Percentiles rank a stretch among this genome's conserved stretches.
Conservation (phyloP, 1,140 invertebrate species). For the Centruroides vittatus region DNA sequence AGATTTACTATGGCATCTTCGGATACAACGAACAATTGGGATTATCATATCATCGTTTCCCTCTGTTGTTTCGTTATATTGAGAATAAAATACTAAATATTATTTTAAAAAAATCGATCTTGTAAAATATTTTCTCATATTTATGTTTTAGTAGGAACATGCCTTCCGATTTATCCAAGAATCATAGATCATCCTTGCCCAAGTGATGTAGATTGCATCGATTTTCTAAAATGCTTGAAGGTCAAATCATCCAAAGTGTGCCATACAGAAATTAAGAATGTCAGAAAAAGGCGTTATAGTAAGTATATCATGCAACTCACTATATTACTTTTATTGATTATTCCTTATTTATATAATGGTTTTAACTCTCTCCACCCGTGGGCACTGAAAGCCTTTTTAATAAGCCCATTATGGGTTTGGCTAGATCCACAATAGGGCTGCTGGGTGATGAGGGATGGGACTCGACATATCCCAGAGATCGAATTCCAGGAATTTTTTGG, state of each 20-base stretch:
- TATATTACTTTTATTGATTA: not conserved
- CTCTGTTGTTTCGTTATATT: too few species aligned
- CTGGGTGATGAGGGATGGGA: not conserved
- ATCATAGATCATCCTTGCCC: constrained; percentile 56
- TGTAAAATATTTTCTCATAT: too few species aligned
- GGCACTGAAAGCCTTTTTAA: too few species aligned
- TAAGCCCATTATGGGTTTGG: not conserved
- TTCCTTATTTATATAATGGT: not conserved
- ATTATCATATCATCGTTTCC: too few species aligned
- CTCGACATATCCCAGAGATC: not conserved
- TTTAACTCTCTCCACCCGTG: too few species aligned
- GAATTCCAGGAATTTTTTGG: too few species aligned
- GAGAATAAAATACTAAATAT: too few species aligned
- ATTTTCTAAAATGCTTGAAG: constrained; percentile 48
- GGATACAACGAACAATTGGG: too few species aligned
- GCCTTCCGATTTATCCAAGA: constrained; percentile 52
- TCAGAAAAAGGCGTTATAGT: constrained; percentile 60
- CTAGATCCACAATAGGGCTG: too few species aligned
- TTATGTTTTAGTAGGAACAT: constrained; percentile 36
- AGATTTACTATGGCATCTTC: too few species aligned
- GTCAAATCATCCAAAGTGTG: constrained; percentile 43
- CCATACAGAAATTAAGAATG: constrained; percentile 34
- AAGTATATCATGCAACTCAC: constrained; percentile 22
- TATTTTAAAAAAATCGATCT: too few species aligned
- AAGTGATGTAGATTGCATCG: constrained; percentile 55